These are phyloP conservation scores for Chromobotia macracanthus DNA, from an alignment of 2,797 vertebrate species.

Conservation along the genomic window DNA sequence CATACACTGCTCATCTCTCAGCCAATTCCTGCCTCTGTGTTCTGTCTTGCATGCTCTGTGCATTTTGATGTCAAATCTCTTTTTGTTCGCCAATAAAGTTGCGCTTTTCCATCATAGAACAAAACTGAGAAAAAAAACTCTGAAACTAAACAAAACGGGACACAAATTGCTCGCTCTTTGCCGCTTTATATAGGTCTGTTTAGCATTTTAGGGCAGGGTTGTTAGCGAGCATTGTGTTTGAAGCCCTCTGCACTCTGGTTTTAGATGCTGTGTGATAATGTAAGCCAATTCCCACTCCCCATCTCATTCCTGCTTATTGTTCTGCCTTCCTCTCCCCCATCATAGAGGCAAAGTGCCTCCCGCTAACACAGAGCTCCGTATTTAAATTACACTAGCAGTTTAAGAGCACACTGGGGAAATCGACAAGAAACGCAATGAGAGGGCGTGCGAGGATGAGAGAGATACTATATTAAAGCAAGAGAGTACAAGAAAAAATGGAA, in stretches of 20 bases:
- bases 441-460: slow-evolving; percentile 65
- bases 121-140: slow-evolving; percentile 31
- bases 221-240: slow-evolving; percentile 51
- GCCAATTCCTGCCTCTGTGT: slow-evolving; percentile 32
- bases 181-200: slow-evolving; percentile 42
- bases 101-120: not conserved
- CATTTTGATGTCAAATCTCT: slow-evolving; percentile 29
- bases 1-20: not conserved
- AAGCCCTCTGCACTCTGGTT: slow-evolving; percentile 54
- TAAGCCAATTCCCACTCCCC: slow-evolving; percentile 60
- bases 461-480: slow-evolving; percentile 62
- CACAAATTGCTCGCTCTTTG: slow-evolving; percentile 46
- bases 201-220: slow-evolving; percentile 48
- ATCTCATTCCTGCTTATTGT: slow-evolving; percentile 58
- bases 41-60: not conserved
- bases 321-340: slow-evolving; percentile 69
- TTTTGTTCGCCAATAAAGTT: slow-evolving; percentile 29
- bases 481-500: slow-evolving; percentile 48
- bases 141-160: slow-evolving; percentile 36
- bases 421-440: slow-evolving; percentile 65
- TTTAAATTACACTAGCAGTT: slow-evolving; percentile 78
- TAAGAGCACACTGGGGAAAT: slow-evolving; percentile 75
- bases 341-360: slow-evolving; percentile 64
- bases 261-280: slow-evolving; percentile 62
- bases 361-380: slow-evolving; percentile 67